These are phyloP conservation scores for Brachionus rotundiformis DNA, from an alignment of 1,140 invertebrate species.

Conservation along the genomic window DNA sequence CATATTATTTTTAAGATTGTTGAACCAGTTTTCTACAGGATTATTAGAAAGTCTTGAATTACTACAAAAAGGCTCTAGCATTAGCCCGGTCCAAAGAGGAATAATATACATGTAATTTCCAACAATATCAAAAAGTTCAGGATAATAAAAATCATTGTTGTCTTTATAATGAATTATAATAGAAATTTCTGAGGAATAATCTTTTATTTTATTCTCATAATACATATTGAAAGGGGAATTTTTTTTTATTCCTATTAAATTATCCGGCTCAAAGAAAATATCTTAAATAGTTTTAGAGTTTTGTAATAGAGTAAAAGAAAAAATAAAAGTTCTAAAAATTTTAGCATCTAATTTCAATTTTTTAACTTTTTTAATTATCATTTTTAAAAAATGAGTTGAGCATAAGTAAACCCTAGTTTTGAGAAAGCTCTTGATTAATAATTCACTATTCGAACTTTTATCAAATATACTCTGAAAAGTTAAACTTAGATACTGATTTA, in stretches of 20 bases:
- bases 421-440: not conserved
- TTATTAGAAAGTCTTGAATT: conserved; percentile 15
- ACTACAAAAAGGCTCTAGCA: not conserved
- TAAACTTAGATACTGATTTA: conserved; percentile 9
- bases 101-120: not conserved
- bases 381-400: conserved; percentile 15
- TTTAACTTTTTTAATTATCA: not conserved
- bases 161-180: not conserved
- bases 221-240: no score
- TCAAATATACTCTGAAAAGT: not conserved
- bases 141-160: not conserved
- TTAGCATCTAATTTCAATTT: not conserved
- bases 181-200: no score
- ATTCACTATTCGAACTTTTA: not conserved
- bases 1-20: conserved; percentile 9
- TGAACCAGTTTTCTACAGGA: conserved; percentile 17
- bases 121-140: not conserved
- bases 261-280: no score
- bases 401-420: not conserved
- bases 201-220: no score
- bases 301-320: conserved; percentile 3
- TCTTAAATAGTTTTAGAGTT: not conserved
- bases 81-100: not conserved
- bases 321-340: not conserved
- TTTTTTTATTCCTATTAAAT: no score